Percentiles rank a stretch among this genome's conserved stretches.
phyloP scores from a whole-genome alignment of 2,888 invertebrate species.

The Galerucella nymphaeae region DNA sequence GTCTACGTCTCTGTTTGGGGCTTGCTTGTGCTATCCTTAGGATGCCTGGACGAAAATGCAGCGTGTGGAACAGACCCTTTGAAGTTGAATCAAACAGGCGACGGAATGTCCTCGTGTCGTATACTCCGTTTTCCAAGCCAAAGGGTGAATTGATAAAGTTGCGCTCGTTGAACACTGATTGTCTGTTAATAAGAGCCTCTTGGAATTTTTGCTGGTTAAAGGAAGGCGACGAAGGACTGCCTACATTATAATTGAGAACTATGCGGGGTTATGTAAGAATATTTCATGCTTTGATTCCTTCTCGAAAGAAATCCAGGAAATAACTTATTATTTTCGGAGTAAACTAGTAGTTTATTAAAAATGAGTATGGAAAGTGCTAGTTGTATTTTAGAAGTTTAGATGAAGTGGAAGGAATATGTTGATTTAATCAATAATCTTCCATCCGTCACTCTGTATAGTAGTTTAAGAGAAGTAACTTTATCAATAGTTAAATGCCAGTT shows the following conservation, averaged over 20 bases:
- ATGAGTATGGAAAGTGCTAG: no score
- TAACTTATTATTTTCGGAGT: background rate
- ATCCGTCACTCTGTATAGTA: no score
- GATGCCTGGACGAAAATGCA: slow-evolving; percentile 30
- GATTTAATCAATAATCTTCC: no score
- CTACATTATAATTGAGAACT: background rate
- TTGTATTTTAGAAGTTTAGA: no score
- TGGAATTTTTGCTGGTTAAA: slow-evolving; percentile 14
- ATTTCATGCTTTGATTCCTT: background rate
- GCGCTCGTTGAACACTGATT: slow-evolving; percentile 27
- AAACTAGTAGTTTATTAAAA: no score
- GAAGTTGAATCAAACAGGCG: slow-evolving; percentile 28
- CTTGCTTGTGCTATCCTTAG: slow-evolving; percentile 25
- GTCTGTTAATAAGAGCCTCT: slow-evolving; percentile 24
- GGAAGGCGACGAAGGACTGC: background rate
- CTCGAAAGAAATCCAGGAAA: background rate
- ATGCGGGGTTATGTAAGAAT: background rate
- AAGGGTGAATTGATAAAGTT: slow-evolving; percentile 32
- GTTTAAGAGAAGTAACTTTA: no score
- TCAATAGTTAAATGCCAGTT: no score
- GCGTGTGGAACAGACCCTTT: slow-evolving; percentile 23
- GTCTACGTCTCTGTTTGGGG: slow-evolving; percentile 11
- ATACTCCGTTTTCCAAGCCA: slow-evolving; percentile 18
- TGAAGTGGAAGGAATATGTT: no score
- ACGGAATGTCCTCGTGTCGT: slow-evolving; percentile 18